A percentile compares a stretch with the other conserved stretches of the same genome.
phyloP scores from a whole-genome alignment of 2,797 vertebrate species.

The Chanos chanos region DNA sequence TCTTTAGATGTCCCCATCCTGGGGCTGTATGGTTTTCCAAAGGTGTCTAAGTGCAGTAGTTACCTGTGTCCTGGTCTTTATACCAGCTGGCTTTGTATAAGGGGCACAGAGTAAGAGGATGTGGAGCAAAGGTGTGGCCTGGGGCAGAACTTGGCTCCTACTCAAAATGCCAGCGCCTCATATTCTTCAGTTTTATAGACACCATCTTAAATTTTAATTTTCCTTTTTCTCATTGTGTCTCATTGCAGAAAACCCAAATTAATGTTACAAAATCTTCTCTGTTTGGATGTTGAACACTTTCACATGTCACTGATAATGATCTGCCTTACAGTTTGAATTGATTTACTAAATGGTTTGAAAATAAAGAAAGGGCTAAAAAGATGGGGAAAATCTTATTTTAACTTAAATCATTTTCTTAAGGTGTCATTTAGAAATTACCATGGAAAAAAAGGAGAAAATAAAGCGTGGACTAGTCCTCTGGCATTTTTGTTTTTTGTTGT shows the following conservation, averaged over 20 bases:
- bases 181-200: neutral
- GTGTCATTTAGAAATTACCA: no score
- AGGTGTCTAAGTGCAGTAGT: conserved; percentile 38
- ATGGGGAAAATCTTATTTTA: no score
- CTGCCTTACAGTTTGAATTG: no score
- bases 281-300: no score
- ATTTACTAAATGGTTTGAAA: no score
- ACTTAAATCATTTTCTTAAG: no score
- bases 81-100: conserved; percentile 42
- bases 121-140: conserved; percentile 15
- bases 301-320: no score
- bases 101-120: conserved; percentile 50
- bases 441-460: no score
- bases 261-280: no score
- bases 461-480: no score
- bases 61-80: conserved; percentile 50
- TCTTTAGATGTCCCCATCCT: conserved; percentile 42
- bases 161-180: conserved; percentile 1
- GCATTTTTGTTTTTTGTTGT: neutral
- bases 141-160: conserved; percentile 35
- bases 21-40: conserved; percentile 34
- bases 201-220: neutral
- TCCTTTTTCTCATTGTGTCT: neutral
- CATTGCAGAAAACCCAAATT: no score
- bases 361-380: no score